These are phyloP conservation scores for Drosophila navojoa DNA, from an alignment of 1,140 invertebrate species.

Conservation along the genomic window DNA sequence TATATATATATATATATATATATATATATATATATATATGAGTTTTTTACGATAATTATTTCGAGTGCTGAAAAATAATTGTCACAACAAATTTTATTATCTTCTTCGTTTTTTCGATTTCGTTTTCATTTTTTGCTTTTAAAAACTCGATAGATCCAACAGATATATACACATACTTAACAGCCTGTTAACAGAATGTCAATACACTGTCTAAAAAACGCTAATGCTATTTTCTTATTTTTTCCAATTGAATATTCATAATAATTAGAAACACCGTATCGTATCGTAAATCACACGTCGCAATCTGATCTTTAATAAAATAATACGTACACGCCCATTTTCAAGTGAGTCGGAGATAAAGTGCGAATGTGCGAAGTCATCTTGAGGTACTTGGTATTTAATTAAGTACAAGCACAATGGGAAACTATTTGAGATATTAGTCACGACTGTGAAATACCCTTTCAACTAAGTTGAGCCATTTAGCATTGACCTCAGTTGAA, in stretches of 20 bases:
- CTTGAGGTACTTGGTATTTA: conserved; percentile 15
- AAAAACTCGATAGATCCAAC: neutral
- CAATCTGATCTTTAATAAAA: conserved; percentile 43
- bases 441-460: conserved; percentile 16
- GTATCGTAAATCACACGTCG: conserved; percentile 45
- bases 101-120: too few relatives aligned
- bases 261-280: conserved; percentile 5
- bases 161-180: conserved; percentile 3
- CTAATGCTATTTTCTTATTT: neutral
- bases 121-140: too few relatives aligned
- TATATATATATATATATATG: too few relatives aligned
- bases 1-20: too few relatives aligned
- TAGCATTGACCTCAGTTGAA: neutral
- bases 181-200: neutral
- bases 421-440: neutral
- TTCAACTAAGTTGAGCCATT: neutral
- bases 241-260: conserved; percentile 5
- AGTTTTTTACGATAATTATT: conserved; percentile 76
- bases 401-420: conserved; percentile 2
- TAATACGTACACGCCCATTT: conserved; percentile 39
- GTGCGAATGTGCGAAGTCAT: conserved; percentile 12
- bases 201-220: neutral
- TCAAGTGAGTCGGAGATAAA: conserved; percentile 7
- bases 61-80: conserved; percentile 47
- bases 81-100: neutral